These are phyloP conservation scores for Polypedilum vanderplanki DNA, from an alignment of 1,140 invertebrate genomes.

Conservation along the genomic window DNA sequence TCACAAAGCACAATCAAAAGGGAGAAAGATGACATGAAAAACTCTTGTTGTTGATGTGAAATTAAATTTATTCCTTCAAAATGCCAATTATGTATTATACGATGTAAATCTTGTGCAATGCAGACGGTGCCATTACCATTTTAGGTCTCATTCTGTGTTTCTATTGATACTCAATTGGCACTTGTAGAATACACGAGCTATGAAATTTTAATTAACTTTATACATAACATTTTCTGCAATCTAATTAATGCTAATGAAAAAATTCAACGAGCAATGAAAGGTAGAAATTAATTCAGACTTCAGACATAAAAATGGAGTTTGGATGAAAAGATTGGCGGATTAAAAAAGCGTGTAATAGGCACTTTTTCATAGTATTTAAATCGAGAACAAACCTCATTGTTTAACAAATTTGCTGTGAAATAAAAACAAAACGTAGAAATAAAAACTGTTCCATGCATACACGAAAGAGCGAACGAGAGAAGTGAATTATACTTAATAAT, in stretches of 20 bases:
- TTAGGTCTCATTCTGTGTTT: background rate
- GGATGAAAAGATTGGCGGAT: slow-evolving; percentile 17
- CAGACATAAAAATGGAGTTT: background rate
- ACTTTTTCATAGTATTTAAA: slow-evolving; percentile 4
- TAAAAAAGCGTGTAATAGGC: background rate
- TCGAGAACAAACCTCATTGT: background rate
- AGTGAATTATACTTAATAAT: background rate
- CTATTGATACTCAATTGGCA: background rate
- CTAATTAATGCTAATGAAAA: background rate
- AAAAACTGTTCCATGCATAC: too few relatives aligned
- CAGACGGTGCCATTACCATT: background rate
- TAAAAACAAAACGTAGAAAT: background rate
- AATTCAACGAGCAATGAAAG: background rate
- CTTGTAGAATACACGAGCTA: background rate
- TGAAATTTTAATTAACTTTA: background rate
- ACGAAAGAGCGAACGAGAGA: too few relatives aligned
- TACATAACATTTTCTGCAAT: background rate
- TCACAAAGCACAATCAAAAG: background rate
- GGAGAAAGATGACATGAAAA: background rate
- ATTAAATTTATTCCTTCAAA: background rate
- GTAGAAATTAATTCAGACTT: background rate
- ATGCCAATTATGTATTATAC: background rate
- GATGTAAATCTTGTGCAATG: background rate
- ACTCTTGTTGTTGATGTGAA: background rate
- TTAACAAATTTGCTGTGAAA: slow-evolving; percentile 15